Evolutionary conservation across 2,797 vertebrate genomes (phyloP), one percentile per base, ranked within the genome.

Genomic region (Sebastiscus albofasciatus): DNA sequence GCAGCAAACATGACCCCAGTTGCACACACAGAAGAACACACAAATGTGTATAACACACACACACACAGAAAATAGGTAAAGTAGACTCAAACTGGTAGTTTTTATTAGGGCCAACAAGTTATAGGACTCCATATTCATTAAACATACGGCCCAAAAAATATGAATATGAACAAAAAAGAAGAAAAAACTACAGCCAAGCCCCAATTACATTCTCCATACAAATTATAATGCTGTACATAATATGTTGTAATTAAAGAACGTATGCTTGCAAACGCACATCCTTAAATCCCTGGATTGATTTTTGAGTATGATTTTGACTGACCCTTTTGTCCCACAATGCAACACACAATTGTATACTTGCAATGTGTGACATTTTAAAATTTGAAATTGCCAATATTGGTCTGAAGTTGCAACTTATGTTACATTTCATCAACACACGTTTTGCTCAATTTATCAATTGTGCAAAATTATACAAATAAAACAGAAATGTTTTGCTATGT

Each of bases 1-100:
- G 64, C 60, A 90, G 84, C 84, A 90, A 77, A 88, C 58, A 71
- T 64, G 56, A 59, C 70, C 42, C 46, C 36, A 33, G 61, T 65
- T 26, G 61, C 46, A 66, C 62, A 62, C 52, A 22, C 27, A 34
- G 20, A 36, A 3, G 54, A 13, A 66, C 58, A 62, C 58, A 22
- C 27, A 34, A 33, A 36, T 7, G 54, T 26, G 11, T 31, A 31
- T 16, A 2, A 58, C 20, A 55, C 13, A 60, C 39, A 22, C 27
- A 55, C 5, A 4, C 18, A 27, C 3, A 42, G 39, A 42, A 42
- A 42, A 16, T 16, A 42, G 39, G 39, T 42, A 16, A 42, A 42
- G 39, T 42, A 42, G 39, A 39, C 39, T 39, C 39, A 42, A 42
- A 42, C 39, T 42, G 13, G 5, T 42, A 42, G 39, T 42, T 42